A percentile compares a stretch with the other conserved stretches of the same genome.
These are phyloP conservation scores for Temnothorax unifasciatus DNA, from an alignment of 2,888 invertebrate species.

Conservation along the genomic window DNA sequence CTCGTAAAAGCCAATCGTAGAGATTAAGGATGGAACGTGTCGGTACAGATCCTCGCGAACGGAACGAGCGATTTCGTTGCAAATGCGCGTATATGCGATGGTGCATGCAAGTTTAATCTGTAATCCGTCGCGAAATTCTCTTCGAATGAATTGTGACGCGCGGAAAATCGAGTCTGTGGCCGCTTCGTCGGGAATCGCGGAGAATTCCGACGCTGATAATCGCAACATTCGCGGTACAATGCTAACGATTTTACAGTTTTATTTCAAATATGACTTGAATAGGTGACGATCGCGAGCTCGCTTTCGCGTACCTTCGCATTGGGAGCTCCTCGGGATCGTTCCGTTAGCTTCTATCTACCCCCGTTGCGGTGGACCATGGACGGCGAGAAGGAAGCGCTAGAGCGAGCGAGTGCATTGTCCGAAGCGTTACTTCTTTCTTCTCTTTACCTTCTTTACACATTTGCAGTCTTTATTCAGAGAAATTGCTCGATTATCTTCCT, in stretches of 20 bases:
- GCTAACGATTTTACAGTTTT: background rate
- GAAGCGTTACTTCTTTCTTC: background rate
- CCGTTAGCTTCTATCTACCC: conserved; percentile 2
- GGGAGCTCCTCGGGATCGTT: background rate
- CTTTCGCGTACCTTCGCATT: background rate
- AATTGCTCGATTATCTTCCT: background rate
- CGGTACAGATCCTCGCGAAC: conserved; percentile 1
- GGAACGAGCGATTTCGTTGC: background rate
- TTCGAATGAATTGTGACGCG: conserved; percentile 33
- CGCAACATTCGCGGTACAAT: background rate
- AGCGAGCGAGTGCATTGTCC: background rate
- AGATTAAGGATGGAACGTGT: conserved; percentile 6
- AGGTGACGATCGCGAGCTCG: background rate
- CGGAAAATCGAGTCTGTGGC: background rate
- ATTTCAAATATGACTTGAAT: background rate
- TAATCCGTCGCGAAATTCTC: background rate
- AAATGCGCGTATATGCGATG: background rate
- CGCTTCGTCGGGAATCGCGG: background rate
- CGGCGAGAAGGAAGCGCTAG: background rate
- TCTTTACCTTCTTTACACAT: background rate
- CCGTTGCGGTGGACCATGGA: background rate
- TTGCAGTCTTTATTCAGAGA: background rate
- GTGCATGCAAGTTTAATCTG: conserved; percentile 3
- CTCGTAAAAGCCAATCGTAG: conserved; percentile 52
- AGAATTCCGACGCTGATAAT: conserved; percentile 9